These are phyloP conservation scores for Lithophane semibrunnea DNA, from an alignment of 2,888 invertebrate species.

Conservation along the genomic window DNA sequence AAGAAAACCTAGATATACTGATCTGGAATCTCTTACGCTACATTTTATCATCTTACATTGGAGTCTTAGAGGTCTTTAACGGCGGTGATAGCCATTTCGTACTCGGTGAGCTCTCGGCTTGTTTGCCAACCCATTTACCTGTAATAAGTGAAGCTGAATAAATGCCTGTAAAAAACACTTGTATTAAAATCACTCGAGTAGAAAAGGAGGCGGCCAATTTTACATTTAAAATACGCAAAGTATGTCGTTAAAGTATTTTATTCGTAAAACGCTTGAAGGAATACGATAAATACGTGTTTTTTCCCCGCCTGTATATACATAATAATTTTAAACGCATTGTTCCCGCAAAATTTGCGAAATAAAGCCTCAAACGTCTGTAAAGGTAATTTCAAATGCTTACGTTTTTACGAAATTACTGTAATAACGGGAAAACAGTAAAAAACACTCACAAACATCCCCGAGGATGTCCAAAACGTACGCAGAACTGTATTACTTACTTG, in stretches of 20 bases:
- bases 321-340: neutral
- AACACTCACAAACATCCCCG: conserved; percentile 19
- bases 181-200: neutral
- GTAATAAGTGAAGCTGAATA: neutral
- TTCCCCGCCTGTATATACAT: neutral
- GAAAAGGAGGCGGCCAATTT: neutral
- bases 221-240: conserved; percentile 21
- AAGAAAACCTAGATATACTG: neutral
- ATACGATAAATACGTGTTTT: conserved; percentile 1
- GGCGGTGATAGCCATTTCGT: neutral
- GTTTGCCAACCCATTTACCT: neutral
- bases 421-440: conserved; percentile 27
- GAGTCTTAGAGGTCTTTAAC: too few species aligned
- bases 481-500: conserved; percentile 3
- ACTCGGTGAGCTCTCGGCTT: neutral
- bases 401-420: conserved; percentile 9
- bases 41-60: too few species aligned
- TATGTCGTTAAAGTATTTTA: conserved; percentile 21
- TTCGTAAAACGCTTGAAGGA: neutral
- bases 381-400: conserved; percentile 6
- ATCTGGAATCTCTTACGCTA: neutral
- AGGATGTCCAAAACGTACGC: neutral
- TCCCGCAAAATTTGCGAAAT: neutral
- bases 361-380: neutral
- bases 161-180: neutral